Conservation (phyloP, 1,140 invertebrate species). For the Thalassaphorura encarpata region DNA sequence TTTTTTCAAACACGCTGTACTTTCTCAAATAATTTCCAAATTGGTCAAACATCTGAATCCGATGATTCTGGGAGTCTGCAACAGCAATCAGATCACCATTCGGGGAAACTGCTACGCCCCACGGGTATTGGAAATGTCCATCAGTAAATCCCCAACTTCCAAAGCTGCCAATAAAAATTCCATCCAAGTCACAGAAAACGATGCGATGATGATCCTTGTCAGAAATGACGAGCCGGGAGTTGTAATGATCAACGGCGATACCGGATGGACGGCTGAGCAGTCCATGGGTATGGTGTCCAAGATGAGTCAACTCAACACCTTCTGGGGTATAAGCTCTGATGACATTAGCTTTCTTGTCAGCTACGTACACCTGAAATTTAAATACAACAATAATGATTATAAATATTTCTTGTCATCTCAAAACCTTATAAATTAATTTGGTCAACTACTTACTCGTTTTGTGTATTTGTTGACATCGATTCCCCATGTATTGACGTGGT, state of each 20-base stretch:
- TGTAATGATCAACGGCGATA: constrained; percentile 41
- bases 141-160: not conserved
- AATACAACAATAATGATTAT: no score
- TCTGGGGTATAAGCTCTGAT: no score
- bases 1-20: not conserved
- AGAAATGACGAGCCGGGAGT: constrained; percentile 72
- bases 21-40: not conserved
- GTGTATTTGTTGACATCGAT: no score
- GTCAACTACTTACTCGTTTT: no score
- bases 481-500: no score
- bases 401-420: no score
- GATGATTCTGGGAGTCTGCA: constrained; percentile 3
- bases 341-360: no score
- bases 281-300: no score
- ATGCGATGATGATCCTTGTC: constrained; percentile 94
- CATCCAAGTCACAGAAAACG: constrained; percentile 69
- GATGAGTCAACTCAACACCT: no score
- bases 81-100: not conserved
- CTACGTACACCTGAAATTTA: no score
- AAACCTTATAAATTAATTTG: no score
- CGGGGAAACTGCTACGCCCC: constrained; percentile 30
- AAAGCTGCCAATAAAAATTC: constrained; percentile 57
- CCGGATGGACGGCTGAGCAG: constrained; percentile 51
- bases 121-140: not conserved
- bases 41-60: constrained; percentile 1